phyloP scores from a whole-genome alignment of 2,113 vertebrate genomes.

The Dascyllus trimaculatus region DNA sequence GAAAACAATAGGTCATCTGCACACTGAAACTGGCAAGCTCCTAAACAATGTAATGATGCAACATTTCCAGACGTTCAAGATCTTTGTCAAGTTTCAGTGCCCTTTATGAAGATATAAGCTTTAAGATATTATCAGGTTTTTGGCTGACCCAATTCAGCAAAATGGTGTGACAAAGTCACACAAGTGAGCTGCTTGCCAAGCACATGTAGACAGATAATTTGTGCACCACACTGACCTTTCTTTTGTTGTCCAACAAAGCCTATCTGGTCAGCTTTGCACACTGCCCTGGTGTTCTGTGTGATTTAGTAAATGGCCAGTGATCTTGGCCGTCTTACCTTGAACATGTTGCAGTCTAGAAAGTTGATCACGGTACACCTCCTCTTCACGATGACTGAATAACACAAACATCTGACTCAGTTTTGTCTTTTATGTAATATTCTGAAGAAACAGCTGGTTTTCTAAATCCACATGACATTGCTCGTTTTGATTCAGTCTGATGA shows the following conservation, averaged over 20 bases:
- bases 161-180: neutral
- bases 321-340: constrained; percentile 84
- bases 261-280: neutral
- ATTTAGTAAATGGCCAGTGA: neutral
- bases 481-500: too few species aligned
- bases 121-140: neutral
- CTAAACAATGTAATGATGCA: too few species aligned
- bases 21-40: too few species aligned
- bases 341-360: constrained; percentile 82
- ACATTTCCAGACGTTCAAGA: too few species aligned
- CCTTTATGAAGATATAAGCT: too few species aligned
- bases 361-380: constrained; percentile 77
- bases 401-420: constrained; percentile 14
- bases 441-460: too few species aligned
- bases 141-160: neutral
- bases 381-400: constrained; percentile 86
- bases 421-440: neutral
- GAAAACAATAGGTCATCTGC: too few species aligned
- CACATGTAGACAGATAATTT: too few species aligned
- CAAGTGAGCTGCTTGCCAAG: neutral
- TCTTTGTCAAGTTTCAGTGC: too few species aligned
- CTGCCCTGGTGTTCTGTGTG: neutral
- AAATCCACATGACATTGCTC: too few species aligned
- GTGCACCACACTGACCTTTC: too few species aligned
- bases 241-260: neutral